Base-by-base conservation (phyloP, 2,113 vertebrate genomes). In the Emydura subglobosa region DNA sequence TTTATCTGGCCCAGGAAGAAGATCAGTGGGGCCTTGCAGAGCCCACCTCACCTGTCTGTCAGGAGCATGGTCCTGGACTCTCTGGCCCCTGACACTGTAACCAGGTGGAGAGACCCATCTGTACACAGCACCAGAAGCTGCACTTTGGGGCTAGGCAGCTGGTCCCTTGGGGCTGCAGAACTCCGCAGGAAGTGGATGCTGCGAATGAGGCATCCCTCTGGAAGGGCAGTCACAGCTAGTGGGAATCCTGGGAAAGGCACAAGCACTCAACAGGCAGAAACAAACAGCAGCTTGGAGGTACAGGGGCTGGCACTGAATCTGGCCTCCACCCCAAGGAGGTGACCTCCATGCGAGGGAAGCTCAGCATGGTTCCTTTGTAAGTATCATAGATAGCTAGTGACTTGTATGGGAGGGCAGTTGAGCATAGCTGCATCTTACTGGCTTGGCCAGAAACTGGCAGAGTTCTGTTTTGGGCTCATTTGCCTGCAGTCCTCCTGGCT, bases 41-140 rank as follows among this genome's bases (percentile, higher is more conserved):
- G 5, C 27, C 10, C 59, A 79, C 86, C 92, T 95, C 79, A 99
- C 99, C 99, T 99, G 90, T 98, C 97, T 65, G 92, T 88, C 47
- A 99, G 96, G 49, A 97, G 92, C 0, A 2, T 65, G 90, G 95
- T 55, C 92, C 92, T 95, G 94, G 97, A 92, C 31, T 94, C 93
- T 4, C 86, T 80, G 1, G 94, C 83, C 86, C 74, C 72, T 1
- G 93, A 89, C 85, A 97, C 96, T n/a, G 96, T 97, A 83, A 99
- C 80, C 34, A 98, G 92, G n/a, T 98, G 97, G 27, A 98, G 94
- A 12, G 97, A 98, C 55, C 98, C 98, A 81, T 98, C 98, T 42
- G 98, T 98, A 95, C 98, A 98, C 7, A 98, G 85, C 88, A 98
- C 98, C 39, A 99, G 92, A 53, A 99, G 97, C 68, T 97, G 95